Conservation (phyloP, 2,888 invertebrate species). For the Miltochrista miniata region DNA sequence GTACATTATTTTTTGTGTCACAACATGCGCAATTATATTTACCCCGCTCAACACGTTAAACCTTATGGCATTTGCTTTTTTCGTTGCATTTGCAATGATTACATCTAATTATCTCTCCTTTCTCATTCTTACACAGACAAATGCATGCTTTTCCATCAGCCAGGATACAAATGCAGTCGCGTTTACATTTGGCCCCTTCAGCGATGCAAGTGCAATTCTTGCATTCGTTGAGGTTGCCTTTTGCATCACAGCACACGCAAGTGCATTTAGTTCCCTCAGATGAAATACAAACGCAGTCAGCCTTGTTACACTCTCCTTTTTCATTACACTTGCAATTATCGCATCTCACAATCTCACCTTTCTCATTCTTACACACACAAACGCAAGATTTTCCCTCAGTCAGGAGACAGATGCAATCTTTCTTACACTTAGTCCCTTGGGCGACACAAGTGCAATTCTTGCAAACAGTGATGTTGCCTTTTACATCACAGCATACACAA, state of each 20-base stretch:
- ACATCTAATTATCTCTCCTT: slow-evolving; percentile 20
- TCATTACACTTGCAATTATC: slow-evolving; percentile 34
- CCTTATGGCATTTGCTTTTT: background rate
- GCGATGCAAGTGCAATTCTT: background rate
- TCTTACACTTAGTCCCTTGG: background rate
- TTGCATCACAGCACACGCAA: background rate
- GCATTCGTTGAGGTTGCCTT: background rate
- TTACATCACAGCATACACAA: slow-evolving; percentile 19
- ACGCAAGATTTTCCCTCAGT: slow-evolving; percentile 29
- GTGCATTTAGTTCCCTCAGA: slow-evolving; percentile 9
- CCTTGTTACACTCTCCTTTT: slow-evolving; percentile 2
- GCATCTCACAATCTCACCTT: slow-evolving; percentile 28
- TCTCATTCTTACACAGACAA: slow-evolving; percentile 22
- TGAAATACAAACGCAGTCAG: slow-evolving; percentile 21
- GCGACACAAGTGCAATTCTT: slow-evolving; percentile 32
- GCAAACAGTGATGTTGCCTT: slow-evolving; percentile 22
- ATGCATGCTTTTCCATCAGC: slow-evolving; percentile 23
- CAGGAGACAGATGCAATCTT: slow-evolving; percentile 24
- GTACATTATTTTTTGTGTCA: background rate
- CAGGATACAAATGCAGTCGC: slow-evolving; percentile 21
- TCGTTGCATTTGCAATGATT: background rate
- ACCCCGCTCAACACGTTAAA: background rate
- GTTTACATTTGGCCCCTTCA: slow-evolving; percentile 27
- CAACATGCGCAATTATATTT: background rate
- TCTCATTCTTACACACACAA: slow-evolving; percentile 24